A percentile compares a stretch with the other conserved stretches of the same genome.
Conservation (phyloP, 2,797 vertebrate genomes). For the Mallotus villosus region DNA sequence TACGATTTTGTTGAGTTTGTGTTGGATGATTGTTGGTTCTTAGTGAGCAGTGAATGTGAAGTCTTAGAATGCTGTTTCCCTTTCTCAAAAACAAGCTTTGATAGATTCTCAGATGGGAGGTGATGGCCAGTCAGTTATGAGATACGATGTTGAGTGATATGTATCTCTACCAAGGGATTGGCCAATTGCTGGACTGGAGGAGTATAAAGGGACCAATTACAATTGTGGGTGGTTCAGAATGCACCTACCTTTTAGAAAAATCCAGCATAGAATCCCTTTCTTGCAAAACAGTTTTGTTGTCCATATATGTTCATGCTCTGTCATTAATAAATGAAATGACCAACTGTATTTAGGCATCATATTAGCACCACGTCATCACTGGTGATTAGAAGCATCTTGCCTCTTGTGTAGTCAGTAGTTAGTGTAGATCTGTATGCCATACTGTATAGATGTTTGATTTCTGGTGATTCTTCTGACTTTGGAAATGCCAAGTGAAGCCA, state of each 20-base stretch:
- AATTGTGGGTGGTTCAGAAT: not conserved
- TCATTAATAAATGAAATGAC: constrained; percentile 24
- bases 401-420: constrained; percentile 3
- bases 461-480: constrained; percentile 55
- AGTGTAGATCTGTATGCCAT: not conserved
- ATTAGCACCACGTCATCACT: constrained; percentile 27
- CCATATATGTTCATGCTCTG: not conserved
- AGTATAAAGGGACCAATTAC: constrained; percentile 1
- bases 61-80: not conserved
- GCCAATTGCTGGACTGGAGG: not conserved
- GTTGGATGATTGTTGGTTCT: not conserved
- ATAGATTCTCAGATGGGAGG: not conserved
- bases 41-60: constrained; percentile 2
- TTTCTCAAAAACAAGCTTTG: not conserved
- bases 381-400: constrained; percentile 23
- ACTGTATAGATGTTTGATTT: constrained; percentile 42
- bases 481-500: constrained; percentile 31
- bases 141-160: not conserved
- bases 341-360: constrained; percentile 40
- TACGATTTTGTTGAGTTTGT: not conserved
- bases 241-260: not conserved
- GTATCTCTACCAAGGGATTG: not conserved
- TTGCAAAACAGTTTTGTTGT: constrained; percentile 20
- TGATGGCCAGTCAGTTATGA: not conserved
- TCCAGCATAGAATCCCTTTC: constrained; percentile 18